Percentiles rank a stretch among this genome's conserved stretches.
phyloP scores from a whole-genome alignment of 2,797 vertebrate genomes.

The Luscinia megarhynchos region DNA sequence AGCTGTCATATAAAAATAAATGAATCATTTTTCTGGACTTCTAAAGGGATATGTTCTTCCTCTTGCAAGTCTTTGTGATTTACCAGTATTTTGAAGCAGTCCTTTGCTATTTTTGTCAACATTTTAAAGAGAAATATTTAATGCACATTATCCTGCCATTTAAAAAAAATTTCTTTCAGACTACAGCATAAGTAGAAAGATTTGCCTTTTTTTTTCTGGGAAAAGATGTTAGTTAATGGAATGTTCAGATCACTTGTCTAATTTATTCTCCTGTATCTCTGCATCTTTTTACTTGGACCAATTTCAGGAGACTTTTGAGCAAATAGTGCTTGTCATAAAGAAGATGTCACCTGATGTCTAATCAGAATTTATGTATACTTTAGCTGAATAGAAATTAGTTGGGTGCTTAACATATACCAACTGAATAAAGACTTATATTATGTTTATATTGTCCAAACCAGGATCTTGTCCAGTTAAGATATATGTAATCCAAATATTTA shows the following conservation, averaged over 20 bases:
- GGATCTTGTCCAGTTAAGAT: not conserved
- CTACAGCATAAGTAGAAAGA: not conserved
- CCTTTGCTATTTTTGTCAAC: not conserved
- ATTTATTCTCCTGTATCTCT: not conserved
- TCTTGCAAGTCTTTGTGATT: not conserved
- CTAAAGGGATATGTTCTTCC: not conserved
- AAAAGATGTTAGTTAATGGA: not conserved
- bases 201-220: not conserved
- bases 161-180: not conserved
- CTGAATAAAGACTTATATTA: not conserved
- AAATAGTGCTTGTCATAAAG: not conserved
- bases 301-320: not conserved
- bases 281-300: not conserved
- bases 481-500: not conserved
- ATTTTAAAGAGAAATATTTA: not conserved
- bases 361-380: not conserved
- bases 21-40: not conserved
- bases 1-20: not conserved
- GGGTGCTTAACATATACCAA: not conserved
- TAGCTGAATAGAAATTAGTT: not conserved
- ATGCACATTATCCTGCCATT: not conserved
- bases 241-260: not conserved
- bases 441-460: not conserved
- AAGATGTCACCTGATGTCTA: not conserved
- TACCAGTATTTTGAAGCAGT: not conserved